phyloP scores from a whole-genome alignment of 2,797 vertebrate species.

The Anableps anableps region DNA sequence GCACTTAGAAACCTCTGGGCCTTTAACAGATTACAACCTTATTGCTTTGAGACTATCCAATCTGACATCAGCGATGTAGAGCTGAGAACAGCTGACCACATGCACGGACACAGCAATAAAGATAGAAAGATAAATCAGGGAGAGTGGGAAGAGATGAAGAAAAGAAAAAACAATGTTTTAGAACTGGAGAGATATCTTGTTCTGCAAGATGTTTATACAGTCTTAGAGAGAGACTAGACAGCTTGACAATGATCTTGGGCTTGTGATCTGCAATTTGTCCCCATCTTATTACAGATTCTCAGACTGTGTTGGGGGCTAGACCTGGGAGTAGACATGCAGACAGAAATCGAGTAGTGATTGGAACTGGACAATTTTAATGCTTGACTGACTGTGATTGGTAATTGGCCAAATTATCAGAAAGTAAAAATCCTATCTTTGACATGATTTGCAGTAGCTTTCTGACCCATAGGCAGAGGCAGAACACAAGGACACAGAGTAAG shows the following conservation, averaged over 20 bases:
- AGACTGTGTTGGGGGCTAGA: background rate
- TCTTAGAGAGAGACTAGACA: background rate
- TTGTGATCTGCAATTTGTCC: background rate
- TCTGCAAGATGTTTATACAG: conserved; percentile 25
- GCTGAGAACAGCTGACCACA: conserved; percentile 73
- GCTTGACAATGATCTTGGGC: background rate
- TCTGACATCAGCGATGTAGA: conserved; percentile 76
- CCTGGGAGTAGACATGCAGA: background rate
- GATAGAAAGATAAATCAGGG: conserved; percentile 44
- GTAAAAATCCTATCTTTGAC: background rate
- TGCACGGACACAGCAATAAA: conserved; percentile 62
- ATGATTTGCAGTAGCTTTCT: too few species aligned
- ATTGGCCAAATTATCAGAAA: background rate
- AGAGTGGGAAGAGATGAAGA: conserved; percentile 38
- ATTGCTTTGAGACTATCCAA: conserved; percentile 82
- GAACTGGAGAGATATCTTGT: background rate
- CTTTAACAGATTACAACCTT: conserved; percentile 79
- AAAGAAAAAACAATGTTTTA: conserved; percentile 10
- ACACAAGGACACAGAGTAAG: too few species aligned
- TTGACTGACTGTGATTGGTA: background rate
- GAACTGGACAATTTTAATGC: background rate
- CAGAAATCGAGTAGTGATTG: background rate
- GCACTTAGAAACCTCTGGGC: conserved; percentile 74
- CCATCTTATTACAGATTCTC: background rate
- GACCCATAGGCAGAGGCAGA: too few species aligned